Conservation (phyloP, 2,113 vertebrate genomes). For the Hymenochirus boettgeri region DNA sequence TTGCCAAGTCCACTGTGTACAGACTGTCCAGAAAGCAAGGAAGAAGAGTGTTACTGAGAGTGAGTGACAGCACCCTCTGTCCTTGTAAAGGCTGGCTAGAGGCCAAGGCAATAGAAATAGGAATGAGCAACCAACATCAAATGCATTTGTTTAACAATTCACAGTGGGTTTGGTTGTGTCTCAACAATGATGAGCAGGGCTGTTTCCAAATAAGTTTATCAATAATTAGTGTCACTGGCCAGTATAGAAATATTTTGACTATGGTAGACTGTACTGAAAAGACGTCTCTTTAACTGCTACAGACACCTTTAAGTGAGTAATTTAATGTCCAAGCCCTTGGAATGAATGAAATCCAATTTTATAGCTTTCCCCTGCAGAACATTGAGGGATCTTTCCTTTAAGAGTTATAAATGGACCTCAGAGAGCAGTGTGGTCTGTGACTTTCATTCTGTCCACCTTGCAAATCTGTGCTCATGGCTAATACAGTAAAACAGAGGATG, state of each 20-base stretch:
- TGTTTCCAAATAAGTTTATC: background rate
- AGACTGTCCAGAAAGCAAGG: conserved; percentile 15
- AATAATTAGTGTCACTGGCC: conserved; percentile 1
- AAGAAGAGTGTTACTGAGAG: background rate
- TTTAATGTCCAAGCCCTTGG: background rate
- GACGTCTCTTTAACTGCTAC: background rate
- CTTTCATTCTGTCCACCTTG: no score
- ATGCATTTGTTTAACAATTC: background rate
- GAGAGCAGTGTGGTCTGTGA: background rate
- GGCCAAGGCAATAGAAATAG: conserved; percentile 12
- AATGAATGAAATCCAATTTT: background rate
- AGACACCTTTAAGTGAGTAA: background rate
- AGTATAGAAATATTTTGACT: background rate
- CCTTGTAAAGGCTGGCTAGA: conserved; percentile 22
- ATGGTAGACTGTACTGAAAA: background rate
- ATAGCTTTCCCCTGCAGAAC: background rate
- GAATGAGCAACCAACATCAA: conserved; percentile 2
- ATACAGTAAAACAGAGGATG: no score
- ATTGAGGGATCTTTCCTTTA: background rate
- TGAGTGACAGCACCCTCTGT: conserved; percentile 33
- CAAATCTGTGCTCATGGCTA: no score
- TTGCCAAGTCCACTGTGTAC: conserved; percentile 21
- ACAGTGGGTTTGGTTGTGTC: background rate
- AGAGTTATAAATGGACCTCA: background rate
- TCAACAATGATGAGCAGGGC: background rate